A percentile compares a stretch with the other conserved stretches of the same genome.
These are phyloP conservation scores for Cryptus armator DNA, from an alignment of 2,888 invertebrate genomes.

Conservation along the genomic window DNA sequence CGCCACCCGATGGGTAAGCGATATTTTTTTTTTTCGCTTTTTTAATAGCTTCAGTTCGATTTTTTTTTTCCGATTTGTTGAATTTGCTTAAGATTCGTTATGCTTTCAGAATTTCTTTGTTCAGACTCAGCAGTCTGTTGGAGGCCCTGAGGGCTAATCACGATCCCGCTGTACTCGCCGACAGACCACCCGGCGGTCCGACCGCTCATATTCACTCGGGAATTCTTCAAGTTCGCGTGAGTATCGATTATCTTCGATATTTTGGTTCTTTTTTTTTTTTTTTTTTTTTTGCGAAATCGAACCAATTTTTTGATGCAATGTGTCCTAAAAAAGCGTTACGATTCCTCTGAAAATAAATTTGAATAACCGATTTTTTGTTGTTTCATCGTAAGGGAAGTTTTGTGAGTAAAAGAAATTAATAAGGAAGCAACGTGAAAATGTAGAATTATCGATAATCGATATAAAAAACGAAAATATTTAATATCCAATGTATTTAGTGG, in stretches of 20 bases:
- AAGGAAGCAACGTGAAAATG: too few species aligned
- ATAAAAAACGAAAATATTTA: too few species aligned
- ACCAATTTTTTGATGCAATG: too few species aligned
- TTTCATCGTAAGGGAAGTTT: too few species aligned
- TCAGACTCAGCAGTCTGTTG: slow-evolving; percentile 90
- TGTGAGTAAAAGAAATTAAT: too few species aligned
- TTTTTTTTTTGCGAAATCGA: background rate
- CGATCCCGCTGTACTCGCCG: slow-evolving; percentile 91
- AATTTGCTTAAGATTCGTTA: background rate
- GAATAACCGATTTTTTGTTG: too few species aligned
- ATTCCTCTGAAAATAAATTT: too few species aligned
- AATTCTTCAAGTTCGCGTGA: slow-evolving; percentile 93
- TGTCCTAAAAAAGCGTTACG: too few species aligned
- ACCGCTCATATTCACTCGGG: slow-evolving; percentile 97
- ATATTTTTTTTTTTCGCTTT: slow-evolving; percentile 47
- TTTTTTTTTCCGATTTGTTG: background rate
- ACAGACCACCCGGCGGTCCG: slow-evolving; percentile 92
- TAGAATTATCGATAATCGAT: too few species aligned
- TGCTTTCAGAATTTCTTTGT: slow-evolving; percentile 79
- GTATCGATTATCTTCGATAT: slow-evolving; percentile 75
- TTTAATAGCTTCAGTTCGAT: background rate
- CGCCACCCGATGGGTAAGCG: slow-evolving; percentile 91
- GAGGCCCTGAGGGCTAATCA: slow-evolving; percentile 92
- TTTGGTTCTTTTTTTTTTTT: background rate
- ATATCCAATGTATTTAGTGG: too few species aligned